Percentiles rank a stretch among this genome's conserved stretches.
Evolutionary conservation across 2,797 vertebrate genomes (phyloP).

Genomic region (Centroberyx gerrardi): DNA sequence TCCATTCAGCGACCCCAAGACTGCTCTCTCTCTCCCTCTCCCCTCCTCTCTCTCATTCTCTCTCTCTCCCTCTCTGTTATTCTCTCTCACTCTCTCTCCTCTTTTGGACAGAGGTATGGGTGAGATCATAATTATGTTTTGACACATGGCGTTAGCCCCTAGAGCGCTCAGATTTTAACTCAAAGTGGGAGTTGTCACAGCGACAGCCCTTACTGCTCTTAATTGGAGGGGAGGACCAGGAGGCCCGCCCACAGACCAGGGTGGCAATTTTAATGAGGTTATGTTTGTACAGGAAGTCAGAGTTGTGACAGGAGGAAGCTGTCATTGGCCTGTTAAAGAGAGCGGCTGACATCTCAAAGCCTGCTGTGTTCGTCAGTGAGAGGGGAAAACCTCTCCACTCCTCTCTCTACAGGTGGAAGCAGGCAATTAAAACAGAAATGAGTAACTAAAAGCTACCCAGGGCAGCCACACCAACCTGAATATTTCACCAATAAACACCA

Average conservation of each 20-base stretch:
- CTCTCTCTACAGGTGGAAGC: conserved; percentile 81
- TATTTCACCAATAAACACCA: conserved; percentile 71
- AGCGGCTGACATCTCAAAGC: conserved; percentile 82
- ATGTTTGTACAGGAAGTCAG: conserved; percentile 85
- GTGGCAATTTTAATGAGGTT: conserved; percentile 87
- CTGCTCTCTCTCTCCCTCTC: conserved; percentile 30
- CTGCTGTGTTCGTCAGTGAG: conserved; percentile 74
- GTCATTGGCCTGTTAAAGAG: conserved; percentile 84
- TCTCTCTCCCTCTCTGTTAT: conserved; percentile 33
- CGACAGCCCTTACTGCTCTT: conserved; percentile 85
- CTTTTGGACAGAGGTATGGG: conserved; percentile 79
- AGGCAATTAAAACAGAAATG: conserved; percentile 81
- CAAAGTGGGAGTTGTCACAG: conserved; percentile 85
- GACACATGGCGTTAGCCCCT: conserved; percentile 84
- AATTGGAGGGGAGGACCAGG: conserved; percentile 86
- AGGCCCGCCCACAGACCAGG: conserved; percentile 83
- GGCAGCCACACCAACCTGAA: conserved; percentile 62
- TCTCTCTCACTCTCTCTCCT: conserved; percentile 54
- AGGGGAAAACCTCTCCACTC: conserved; percentile 72
- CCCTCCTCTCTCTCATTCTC: conserved; percentile 45
- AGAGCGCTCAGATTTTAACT: conserved; percentile 81
- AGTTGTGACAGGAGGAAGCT: conserved; percentile 86
- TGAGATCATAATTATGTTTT: conserved; percentile 87
- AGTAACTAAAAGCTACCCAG: conserved; percentile 68
- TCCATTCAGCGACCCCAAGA: conserved; percentile 64